Conservation (phyloP, 2,888 invertebrate species). For the Chironomus riparius region DNA sequence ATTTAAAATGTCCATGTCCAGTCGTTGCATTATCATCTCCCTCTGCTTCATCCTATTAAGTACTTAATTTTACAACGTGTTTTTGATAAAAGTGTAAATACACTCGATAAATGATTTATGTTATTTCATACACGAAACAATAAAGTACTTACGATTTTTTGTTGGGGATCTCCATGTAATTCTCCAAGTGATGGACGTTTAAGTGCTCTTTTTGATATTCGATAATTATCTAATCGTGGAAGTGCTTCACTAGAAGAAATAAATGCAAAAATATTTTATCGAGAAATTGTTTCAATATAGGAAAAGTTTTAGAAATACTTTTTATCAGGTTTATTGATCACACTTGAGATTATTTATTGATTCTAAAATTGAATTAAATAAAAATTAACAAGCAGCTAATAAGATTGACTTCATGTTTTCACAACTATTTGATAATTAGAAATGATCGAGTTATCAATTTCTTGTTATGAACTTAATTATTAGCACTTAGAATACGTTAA, state of each 20-base stretch:
- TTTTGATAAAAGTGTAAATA: not conserved
- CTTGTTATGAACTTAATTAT: too few species aligned
- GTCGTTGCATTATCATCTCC: not conserved
- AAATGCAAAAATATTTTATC: constrained; percentile 1
- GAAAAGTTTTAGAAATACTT: too few species aligned
- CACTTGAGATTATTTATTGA: too few species aligned
- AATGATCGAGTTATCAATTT: too few species aligned
- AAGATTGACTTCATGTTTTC: too few species aligned
- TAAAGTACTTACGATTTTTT: constrained; percentile 25
- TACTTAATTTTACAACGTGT: not conserved
- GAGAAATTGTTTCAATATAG: not conserved
- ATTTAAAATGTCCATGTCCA: constrained; percentile 45
- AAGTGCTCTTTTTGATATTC: constrained; percentile 63
- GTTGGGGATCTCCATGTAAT: constrained; percentile 55
- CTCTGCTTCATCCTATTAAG: not conserved
- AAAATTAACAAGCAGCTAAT: too few species aligned
- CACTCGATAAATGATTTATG: too few species aligned
- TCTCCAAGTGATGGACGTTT: constrained; percentile 79
- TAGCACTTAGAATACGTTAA: too few species aligned
- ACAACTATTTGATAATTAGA: too few species aligned
- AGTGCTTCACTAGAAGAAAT: constrained; percentile 55
- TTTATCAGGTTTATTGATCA: too few species aligned
- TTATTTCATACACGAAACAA: too few species aligned
- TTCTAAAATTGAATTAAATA: too few species aligned
- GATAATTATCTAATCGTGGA: constrained; percentile 74